Base-by-base conservation (phyloP, 2,797 vertebrate genomes). In the Mastacembelus armatus region DNA sequence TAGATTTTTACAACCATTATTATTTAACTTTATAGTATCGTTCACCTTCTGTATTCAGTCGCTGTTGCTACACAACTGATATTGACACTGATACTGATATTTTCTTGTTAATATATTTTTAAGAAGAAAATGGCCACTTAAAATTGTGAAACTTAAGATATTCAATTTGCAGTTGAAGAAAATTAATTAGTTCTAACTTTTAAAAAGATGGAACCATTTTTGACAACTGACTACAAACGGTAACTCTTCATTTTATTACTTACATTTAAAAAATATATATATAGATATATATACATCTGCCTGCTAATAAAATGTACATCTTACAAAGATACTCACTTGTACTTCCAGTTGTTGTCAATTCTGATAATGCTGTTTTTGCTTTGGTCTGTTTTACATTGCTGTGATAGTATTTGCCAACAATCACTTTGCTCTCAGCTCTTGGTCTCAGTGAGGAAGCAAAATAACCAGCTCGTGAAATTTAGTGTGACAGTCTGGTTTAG, bases 391-490 rank as follows among this genome's bases (percentile, higher is more conserved):
- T 72, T 66, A 56, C 22, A 21, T 40, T 14, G 11, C 47, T 43
- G 27, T 9, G 27, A 12, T 42, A 21, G 29, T 32, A 52, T 66
- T 63, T 43, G 58, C 47, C 62, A 51, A 50, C 43, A 30, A 50
- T 30, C 73, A 35, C n/a, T 57, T 57, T 50, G 26, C 38, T 7
- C 9, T 47, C 21, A 36, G 64, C 15, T 0, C 52, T 77, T 4
- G 8, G 30, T 42, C 16, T 57, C 18, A 27, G 35, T 2, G 61
- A 71, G 48, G 36, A 60, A 21, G 62, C 12, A 61, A 56, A 76
- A 72, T 30, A 48, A 79, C 16, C 48, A 74, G 44, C 59, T 68
- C 33, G 16, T 67, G 72, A 78, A 63, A 35, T 16, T 66, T 24
- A 36, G 2, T 14, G 45, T 66, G 76, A 76, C 62, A 73, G 49